A percentile compares a stretch with the other conserved stretches of the same genome.
Evolutionary conservation across 1,140 invertebrate genomes (phyloP).

Genomic region (Ridgeia piscesae): DNA sequence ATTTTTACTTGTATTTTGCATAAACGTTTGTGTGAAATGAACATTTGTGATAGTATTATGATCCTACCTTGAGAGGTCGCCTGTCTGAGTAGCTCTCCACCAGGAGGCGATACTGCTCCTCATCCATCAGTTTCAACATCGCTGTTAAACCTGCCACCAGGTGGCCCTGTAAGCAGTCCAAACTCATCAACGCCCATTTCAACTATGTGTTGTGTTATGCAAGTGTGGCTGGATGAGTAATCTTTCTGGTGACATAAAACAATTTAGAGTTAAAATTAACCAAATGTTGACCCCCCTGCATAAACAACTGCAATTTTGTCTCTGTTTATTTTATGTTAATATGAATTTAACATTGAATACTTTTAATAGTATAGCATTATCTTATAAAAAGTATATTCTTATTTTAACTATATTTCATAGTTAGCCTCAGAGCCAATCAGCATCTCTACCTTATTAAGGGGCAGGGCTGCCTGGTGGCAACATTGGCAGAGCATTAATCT

Average conservation of each 20-base stretch:
- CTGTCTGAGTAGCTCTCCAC: slow-evolving; percentile 74
- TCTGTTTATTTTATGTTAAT: too few relatives aligned
- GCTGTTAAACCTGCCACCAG: slow-evolving; percentile 84
- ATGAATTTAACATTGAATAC: too few relatives aligned
- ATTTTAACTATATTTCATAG: too few relatives aligned
- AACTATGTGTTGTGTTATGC: neutral
- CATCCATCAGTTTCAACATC: slow-evolving; percentile 80
- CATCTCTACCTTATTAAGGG: too few relatives aligned
- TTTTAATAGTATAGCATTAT: too few relatives aligned
- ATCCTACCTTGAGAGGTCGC: slow-evolving; percentile 56
- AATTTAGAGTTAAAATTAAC: neutral
- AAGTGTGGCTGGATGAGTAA: neutral
- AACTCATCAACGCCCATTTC: neutral
- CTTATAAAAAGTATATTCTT: too few relatives aligned
- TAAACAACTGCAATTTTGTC: too few relatives aligned
- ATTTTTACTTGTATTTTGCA: too few relatives aligned
- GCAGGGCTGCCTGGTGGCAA: too few relatives aligned
- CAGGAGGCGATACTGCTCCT: slow-evolving; percentile 82
- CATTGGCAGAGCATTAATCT: too few relatives aligned
- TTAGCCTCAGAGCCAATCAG: too few relatives aligned
- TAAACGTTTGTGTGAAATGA: too few relatives aligned
- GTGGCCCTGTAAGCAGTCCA: slow-evolving; percentile 66
- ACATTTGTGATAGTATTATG: neutral
- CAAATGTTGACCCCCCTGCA: neutral
- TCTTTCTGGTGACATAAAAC: neutral